phyloP scores from a whole-genome alignment of 2,797 vertebrate genomes.

The Sciurus carolinensis region DNA sequence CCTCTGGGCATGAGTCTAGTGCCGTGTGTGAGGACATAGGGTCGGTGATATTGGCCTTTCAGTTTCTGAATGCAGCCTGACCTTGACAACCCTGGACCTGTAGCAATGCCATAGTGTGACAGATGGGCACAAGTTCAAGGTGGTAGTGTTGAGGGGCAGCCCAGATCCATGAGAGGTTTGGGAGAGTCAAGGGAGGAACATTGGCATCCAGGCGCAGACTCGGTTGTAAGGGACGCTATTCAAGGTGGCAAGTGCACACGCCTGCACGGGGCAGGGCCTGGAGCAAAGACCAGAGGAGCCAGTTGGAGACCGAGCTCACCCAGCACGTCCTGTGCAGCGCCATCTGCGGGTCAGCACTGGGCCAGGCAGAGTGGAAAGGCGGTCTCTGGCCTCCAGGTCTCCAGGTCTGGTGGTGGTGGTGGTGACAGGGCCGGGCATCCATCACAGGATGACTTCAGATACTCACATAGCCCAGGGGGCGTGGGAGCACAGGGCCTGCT shows the following conservation, averaged over 20 bases:
- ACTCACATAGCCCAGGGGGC: too few relatives aligned
- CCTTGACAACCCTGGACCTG: not conserved
- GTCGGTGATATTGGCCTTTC: not conserved
- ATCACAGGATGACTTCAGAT: not conserved
- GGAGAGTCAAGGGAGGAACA: not conserved
- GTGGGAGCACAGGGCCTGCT: not conserved
- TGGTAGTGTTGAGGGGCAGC: not conserved
- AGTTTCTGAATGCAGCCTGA: not conserved
- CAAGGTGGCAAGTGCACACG: too few relatives aligned
- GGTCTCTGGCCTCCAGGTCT: not conserved
- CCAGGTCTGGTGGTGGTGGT: not conserved
- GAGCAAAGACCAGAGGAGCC: not conserved
- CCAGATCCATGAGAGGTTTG: not conserved
- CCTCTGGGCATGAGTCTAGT: not conserved
- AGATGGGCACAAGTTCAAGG: not conserved
- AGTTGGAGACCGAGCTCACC: not conserved
- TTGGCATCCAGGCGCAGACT: not conserved
- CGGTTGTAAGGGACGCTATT: not conserved
- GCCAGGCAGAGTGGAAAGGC: not conserved
- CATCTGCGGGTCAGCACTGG: not conserved
- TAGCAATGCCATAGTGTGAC: not conserved
- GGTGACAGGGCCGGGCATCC: not conserved
- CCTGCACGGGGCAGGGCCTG: not conserved
- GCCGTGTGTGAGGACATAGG: accelerated
- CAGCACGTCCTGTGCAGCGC: not conserved